Base-by-base conservation (phyloP, 2,888 invertebrate species). In the Xestia xanthographa region DNA sequence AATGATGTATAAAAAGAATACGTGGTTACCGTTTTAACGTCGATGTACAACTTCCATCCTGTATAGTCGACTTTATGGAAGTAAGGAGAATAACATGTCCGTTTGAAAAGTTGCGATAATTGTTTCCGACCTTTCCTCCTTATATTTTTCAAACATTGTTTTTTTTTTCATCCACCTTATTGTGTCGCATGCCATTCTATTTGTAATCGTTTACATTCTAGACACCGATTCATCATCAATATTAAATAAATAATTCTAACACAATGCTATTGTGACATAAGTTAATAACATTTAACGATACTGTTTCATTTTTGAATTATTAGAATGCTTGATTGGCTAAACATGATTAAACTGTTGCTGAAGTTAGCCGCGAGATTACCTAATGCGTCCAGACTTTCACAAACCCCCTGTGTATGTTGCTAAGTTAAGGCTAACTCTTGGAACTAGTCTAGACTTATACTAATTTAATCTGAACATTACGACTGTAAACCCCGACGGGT, bases 381-480 rank as follows among this genome's bases (percentile, higher is more conserved):
- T 56, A 29, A 29, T 66, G 56, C 62, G 50, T 45, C 53, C 20
- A 66, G 56, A 75, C 34, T 66, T 56, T 48, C 8, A 67, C 22
- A 26, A 56, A 34, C 43, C 20, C 26, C 8, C 56, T 8, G 6
- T 3, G 8, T n/a, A 66, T 6, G 26, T n/a, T 58, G 12, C 41
- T 48, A 62, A 71, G 29, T 53, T 14, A 20, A 14, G 26, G 26
- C 26, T 26, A 6, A 56, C 56, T 56, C 12, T 2, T 26, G 50
- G 29, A 45, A 75, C 43, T 63, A 12, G 63, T 83, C 60, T 73
- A 68, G 75, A 86, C 66, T 14, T 66, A 34, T 22, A 22, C 22
- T 22, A 22, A 50, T 9, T 22, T 6, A 20, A 20, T 48, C 48
- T 20, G 6, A 48, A 45, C 20, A 20, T 48, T 5, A 45, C 48